phyloP scores from a whole-genome alignment of 2,797 vertebrate species.

The Natrix natrix region DNA sequence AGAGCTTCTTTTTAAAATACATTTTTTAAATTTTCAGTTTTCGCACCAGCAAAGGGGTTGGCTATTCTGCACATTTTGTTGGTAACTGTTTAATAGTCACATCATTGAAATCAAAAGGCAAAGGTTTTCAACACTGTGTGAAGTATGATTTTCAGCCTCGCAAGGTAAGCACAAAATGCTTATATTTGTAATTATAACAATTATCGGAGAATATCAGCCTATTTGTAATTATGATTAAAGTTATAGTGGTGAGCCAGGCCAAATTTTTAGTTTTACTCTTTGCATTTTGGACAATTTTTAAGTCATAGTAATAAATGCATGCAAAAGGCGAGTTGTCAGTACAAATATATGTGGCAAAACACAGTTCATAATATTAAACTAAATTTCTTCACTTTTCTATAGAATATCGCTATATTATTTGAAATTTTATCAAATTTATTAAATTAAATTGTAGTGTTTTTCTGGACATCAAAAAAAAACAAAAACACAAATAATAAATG shows the following conservation, averaged over 20 bases:
- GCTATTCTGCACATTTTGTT: conserved; percentile 98
- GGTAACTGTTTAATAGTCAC: conserved; percentile 99
- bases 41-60: conserved; percentile 98
- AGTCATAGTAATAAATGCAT: background rate
- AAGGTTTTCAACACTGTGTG: conserved; percentile 99
- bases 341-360: background rate
- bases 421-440: background rate
- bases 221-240: background rate
- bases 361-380: background rate
- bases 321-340: background rate
- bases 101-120: conserved; percentile 97
- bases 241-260: background rate
- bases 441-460: background rate
- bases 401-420: background rate
- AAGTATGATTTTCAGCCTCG: conserved; percentile 98
- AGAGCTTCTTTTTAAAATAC: conserved; percentile 10
- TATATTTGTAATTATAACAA: background rate
- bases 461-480: background rate
- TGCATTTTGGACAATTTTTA: background rate
- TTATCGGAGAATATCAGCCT: background rate
- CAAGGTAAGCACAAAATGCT: conserved; percentile 77
- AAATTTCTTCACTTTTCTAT: background rate
- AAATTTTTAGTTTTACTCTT: background rate
- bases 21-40: conserved; percentile 76
- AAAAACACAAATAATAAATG: background rate